Conservation (phyloP, 2,113 vertebrate species). For the Etheostoma spectabile region DNA sequence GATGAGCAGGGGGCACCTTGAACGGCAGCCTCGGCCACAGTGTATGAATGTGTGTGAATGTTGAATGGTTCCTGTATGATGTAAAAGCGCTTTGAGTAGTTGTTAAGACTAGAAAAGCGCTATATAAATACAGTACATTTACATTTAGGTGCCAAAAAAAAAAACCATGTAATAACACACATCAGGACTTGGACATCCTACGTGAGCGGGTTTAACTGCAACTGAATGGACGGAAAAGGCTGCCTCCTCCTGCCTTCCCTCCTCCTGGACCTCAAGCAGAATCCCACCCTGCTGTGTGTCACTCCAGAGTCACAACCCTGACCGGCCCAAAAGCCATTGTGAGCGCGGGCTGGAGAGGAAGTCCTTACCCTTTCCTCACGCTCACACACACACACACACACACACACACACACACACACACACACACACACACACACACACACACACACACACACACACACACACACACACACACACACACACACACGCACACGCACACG, state of each 20-base stretch:
- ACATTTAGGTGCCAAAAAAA: too few relatives aligned
- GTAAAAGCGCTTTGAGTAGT: too few relatives aligned
- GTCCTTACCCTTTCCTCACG: conserved; percentile 82
- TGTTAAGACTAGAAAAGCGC: too few relatives aligned
- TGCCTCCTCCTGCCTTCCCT: not conserved
- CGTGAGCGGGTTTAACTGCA: not conserved
- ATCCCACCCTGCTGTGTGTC: conserved; percentile 56
- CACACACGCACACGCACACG: not conserved
- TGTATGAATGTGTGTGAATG: too few relatives aligned
- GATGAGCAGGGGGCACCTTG: too few relatives aligned
- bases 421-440: not conserved
- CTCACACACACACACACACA: not conserved
- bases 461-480: not conserved
- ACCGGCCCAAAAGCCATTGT: conserved; percentile 76
- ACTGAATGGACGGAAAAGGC: conserved; percentile 43
- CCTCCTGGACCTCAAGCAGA: conserved; percentile 36
- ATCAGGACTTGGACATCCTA: conserved; percentile 2
- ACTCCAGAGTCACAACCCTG: conserved; percentile 35
- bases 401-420: not conserved
- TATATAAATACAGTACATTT: too few relatives aligned
- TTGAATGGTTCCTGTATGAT: too few relatives aligned
- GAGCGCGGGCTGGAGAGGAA: conserved; percentile 72
- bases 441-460: not conserved
- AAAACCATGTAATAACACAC: not conserved
- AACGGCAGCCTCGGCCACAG: too few relatives aligned